Percentiles rank a stretch among this genome's conserved stretches.
phyloP scores from a whole-genome alignment of 2,888 invertebrate genomes.

The Conus canariensis region DNA sequence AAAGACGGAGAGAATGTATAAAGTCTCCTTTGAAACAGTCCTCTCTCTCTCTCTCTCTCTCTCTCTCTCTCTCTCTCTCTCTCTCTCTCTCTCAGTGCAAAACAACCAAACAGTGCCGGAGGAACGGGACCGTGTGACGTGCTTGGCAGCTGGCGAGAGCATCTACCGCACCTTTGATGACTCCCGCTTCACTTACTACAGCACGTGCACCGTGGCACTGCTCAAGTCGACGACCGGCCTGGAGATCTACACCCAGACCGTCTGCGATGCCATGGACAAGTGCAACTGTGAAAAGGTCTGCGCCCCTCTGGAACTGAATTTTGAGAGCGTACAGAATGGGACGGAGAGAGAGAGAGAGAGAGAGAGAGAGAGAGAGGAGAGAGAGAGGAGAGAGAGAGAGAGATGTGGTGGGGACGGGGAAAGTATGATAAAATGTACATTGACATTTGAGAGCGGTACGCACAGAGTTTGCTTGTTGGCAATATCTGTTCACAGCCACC shows the following conservation, averaged over 20 bases:
- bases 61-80: no score
- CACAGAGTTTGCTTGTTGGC: no score
- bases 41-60: no score
- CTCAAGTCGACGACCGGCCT: slow-evolving; percentile 18
- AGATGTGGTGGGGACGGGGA: neutral
- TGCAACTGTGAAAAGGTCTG: slow-evolving; percentile 47
- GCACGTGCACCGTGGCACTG: slow-evolving; percentile 42
- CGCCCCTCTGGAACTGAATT: neutral
- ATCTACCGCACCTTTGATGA: slow-evolving; percentile 46
- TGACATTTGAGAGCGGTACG: neutral
- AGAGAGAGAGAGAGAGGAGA: neutral
- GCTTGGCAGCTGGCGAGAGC: slow-evolving; percentile 45
- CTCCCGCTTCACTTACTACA: slow-evolving; percentile 34
- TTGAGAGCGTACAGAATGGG: neutral
- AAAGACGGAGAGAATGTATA: neutral
- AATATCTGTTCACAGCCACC: no score
- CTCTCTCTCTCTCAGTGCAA: slow-evolving; percentile 10
- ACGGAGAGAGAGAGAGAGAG: neutral
- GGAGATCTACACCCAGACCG: slow-evolving; percentile 43
- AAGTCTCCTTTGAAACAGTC: neutral
- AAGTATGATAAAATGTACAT: neutral
- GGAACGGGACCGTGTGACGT: slow-evolving; percentile 36
- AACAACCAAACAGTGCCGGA: neutral
- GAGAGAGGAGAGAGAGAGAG: neutral
- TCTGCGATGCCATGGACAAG: slow-evolving; percentile 43